Base-by-base conservation (phyloP, 1,140 invertebrate genomes). In the Mesaphorura yosii region DNA sequence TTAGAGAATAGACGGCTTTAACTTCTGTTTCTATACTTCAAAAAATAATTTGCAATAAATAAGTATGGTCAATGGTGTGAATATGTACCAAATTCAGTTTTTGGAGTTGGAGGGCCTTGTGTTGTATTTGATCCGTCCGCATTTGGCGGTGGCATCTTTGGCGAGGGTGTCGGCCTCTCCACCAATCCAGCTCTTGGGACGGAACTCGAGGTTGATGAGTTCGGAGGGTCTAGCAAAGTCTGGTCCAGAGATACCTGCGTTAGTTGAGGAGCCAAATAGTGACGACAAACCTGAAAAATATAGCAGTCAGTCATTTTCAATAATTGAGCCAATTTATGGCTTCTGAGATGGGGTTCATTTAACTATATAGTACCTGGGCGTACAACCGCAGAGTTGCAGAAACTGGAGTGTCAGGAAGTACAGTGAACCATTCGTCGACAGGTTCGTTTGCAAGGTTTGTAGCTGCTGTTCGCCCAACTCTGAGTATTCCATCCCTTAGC, bases 391-490 rank as follows among this genome's bases (percentile, higher is more conserved):
- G 74, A 66, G 88, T 80, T 58, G 84, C 81, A 15, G 84, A 83
- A 29, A 86, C 73, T 54, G 81, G 78, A 46, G 81, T 83, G 63
- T 91, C 83, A 6, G 86, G 87, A 42, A 88, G 68, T 27, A 82
- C 72, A 48, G 81, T 84, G 65, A 94, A 88, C 91, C 91, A 96
- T 28, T 95, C 90, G 63, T 95, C 91, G 1, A 86, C 70, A 1
- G 79, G 76, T 67, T 86, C 82, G 48, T 81, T 77, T n/a, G 73
- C 73, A 6, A 78, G 64, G 63, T 76, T 80, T 58, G 69, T 69
- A 17, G 76, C 72, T 2, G 76, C 74, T 1, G 74, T 75, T 66
- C 83, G 82, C 4, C 86, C 83, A 12, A 95, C 86, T 46, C 87
- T 75, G 27, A 96, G 74, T 51, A 98, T 86, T 20, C 92, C 93